Conservation (phyloP, 2,113 vertebrate genomes). For the Xenus cinereus region DNA sequence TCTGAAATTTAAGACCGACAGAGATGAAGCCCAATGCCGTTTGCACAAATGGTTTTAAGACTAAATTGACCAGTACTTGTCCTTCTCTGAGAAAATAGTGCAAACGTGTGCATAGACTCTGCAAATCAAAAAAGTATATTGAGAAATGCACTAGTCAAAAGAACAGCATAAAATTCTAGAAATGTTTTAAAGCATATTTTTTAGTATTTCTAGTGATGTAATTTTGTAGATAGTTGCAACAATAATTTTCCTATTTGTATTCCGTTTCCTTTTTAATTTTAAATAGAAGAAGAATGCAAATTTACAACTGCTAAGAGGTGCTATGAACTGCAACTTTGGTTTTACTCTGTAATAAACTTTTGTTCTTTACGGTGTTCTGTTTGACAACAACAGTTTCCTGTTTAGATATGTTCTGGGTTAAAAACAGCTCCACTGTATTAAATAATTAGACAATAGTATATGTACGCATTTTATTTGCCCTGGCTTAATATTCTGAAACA, state of each 20-base stretch:
- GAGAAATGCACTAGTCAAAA: not conserved
- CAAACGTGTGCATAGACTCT: not conserved
- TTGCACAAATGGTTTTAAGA: not conserved
- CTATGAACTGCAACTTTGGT: not conserved
- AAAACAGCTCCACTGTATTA: not conserved
- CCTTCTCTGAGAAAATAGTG: not conserved
- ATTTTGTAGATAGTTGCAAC: not conserved
- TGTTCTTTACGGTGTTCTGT: not conserved
- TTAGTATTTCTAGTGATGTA: not conserved
- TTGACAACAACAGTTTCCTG: not conserved
- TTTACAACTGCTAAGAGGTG: not conserved
- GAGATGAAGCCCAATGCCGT: not conserved
- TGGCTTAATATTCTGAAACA: not conserved
- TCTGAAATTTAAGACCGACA: slow-evolving; percentile 76
- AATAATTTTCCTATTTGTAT: not conserved
- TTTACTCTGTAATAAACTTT: not conserved
- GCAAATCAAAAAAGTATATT: not conserved
- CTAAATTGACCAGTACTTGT: not conserved
- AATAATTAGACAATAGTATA: accelerated
- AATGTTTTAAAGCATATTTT: not conserved
- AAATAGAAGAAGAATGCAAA: not conserved
- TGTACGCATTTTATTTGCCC: not conserved
- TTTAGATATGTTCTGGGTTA: not conserved
- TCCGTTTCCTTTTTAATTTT: not conserved
- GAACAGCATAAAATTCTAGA: not conserved